These are phyloP conservation scores for Atherinosoma microstoma DNA, from an alignment of 2,797 vertebrate genomes.

Conservation along the genomic window DNA sequence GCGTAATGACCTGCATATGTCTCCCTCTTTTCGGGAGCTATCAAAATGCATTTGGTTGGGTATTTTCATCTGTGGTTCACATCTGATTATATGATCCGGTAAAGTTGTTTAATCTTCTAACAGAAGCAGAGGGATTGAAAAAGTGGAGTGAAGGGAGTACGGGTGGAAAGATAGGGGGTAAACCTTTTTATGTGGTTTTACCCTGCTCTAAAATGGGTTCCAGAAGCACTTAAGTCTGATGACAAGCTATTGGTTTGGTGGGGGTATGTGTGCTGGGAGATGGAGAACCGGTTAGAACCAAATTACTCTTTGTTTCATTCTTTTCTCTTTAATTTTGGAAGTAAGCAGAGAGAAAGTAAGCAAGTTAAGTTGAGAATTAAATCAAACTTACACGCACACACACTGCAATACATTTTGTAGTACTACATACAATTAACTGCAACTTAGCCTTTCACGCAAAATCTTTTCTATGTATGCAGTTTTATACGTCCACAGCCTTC, in stretches of 20 bases:
- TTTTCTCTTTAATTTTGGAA: slow-evolving; percentile 16
- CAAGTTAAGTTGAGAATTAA: slow-evolving; percentile 5
- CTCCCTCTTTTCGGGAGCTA: slow-evolving; percentile 66
- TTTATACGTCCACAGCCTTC: slow-evolving; percentile 32
- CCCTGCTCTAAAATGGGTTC: slow-evolving; percentile 74
- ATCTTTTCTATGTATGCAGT: slow-evolving; percentile 22
- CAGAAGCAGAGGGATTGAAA: slow-evolving; percentile 52
- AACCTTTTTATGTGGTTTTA: slow-evolving; percentile 76
- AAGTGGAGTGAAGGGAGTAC: slow-evolving; percentile 38
- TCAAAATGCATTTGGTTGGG: slow-evolving; percentile 66
- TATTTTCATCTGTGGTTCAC: slow-evolving; percentile 71
- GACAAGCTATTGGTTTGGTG: slow-evolving; percentile 71
- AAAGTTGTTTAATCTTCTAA: slow-evolving; percentile 78
- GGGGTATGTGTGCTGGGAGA: background rate
- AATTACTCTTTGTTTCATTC: slow-evolving; percentile 45
- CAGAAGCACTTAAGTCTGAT: slow-evolving; percentile 76
- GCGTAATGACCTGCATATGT: slow-evolving; percentile 78
- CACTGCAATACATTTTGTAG: slow-evolving; percentile 19
- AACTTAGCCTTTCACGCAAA: slow-evolving; percentile 39
- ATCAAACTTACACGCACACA: slow-evolving; percentile 9
- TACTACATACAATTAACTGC: slow-evolving; percentile 40
- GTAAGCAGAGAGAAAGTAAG: slow-evolving; percentile 19
- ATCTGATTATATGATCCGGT: slow-evolving; percentile 78
- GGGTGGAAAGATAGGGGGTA: slow-evolving; percentile 56
- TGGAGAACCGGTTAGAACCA: background rate